Evolutionary conservation across 2,888 invertebrate species (phyloP), one percentile per base, ranked within the genome.

Genomic region (Acanthosoma haemorrhoidale): DNA sequence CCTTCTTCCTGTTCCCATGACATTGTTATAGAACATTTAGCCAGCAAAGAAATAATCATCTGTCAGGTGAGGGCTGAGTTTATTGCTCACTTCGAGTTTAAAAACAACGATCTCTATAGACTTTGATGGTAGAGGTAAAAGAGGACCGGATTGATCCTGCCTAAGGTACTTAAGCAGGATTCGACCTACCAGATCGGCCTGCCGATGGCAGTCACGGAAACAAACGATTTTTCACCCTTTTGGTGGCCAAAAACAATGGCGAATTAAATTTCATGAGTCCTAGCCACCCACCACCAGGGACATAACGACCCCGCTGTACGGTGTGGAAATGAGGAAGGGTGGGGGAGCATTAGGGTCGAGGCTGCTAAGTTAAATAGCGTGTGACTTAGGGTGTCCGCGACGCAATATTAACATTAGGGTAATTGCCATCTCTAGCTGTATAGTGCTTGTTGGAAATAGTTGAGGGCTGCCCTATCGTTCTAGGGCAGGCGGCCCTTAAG

Each of bases 221-320:
- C 61, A 61, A 36, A 32, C 61, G 34, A 61, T 61, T 61, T 61
- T 61, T 61, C 32, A 21, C 38, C 21, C 34, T 11, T 59, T 43
- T 32, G n/a, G 32, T 29, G 11, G 32, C n/a, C 32, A 36, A 61
- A 61, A 64, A 64, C 64, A 64, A 64, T 64, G 41, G 11, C 64
- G 64, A 64, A 64, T 64, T 41, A 64, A 64, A 64, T 64, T 64
- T 64, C 64, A 64, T 64, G 64, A 64, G 61, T 18, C 11, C 25
- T 4, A 13, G n/a, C 25, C 16, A 4, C n/a, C 31, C 8, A 8
- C 32, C 32, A 34, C 31, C 8, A 9, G 13, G 36, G 36, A 59
- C 32, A 59, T 31, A 34, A 34, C 32, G 31, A 32, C 9, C 31
- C 31, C 25, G n/a, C 31, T 31, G 32, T n/a, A 34, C 34, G 59